A percentile compares a stretch with the other conserved stretches of the same genome.
These are phyloP conservation scores for Serinus canaria DNA, from an alignment of 2,113 vertebrate species.

Conservation along the genomic window DNA sequence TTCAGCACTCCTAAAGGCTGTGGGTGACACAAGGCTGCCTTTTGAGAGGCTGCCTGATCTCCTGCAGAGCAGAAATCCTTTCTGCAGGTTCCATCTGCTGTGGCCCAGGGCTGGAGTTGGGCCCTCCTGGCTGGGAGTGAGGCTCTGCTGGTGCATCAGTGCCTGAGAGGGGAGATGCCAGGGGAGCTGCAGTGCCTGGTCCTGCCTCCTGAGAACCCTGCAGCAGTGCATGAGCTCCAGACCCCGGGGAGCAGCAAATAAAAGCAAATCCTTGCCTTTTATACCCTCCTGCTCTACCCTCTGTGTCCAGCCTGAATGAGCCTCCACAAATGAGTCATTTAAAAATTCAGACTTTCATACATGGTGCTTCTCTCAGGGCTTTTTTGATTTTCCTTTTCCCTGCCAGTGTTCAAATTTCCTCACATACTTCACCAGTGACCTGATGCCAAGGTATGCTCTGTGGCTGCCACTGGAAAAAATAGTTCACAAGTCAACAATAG, in stretches of 20 bases:
- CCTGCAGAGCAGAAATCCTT: not conserved
- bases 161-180: not conserved
- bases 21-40: not conserved
- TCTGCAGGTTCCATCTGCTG: not conserved
- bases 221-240: not conserved
- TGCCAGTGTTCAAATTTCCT: not conserved
- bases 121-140: not conserved
- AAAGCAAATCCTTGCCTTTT: not conserved
- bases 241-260: fast-evolving
- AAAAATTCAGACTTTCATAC: not conserved
- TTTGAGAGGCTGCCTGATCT: not conserved
- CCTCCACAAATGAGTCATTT: not conserved
- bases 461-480: not conserved
- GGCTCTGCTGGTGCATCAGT: not conserved
- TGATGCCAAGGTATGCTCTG: not conserved
- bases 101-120: not conserved
- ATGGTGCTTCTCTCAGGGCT: not conserved
- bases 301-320: not conserved
- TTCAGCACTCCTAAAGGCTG: not conserved
- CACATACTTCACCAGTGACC: not conserved
- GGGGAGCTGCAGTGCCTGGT: not conserved
- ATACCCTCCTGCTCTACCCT: not conserved
- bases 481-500: not conserved
- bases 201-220: not conserved
- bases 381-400: not conserved